phyloP scores from a whole-genome alignment of 2,888 invertebrate species.

The Amblyjoppa proteus region DNA sequence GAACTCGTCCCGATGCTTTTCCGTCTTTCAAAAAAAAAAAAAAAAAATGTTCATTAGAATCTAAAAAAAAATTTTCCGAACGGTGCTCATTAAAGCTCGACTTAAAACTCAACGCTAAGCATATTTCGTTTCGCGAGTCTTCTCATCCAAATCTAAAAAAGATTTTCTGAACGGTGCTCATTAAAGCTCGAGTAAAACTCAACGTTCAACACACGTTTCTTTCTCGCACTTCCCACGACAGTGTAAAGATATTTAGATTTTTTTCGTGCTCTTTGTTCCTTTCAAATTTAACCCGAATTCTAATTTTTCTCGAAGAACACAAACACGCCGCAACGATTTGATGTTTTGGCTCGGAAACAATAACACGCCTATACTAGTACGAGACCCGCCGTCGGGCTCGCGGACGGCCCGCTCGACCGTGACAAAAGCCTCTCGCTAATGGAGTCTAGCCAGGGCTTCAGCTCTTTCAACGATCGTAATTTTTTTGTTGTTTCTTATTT shows the following conservation, averaged over 20 bases:
- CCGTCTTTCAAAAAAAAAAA: no score
- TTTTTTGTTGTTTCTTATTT: constrained; percentile 41
- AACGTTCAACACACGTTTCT: background rate
- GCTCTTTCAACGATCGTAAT: constrained; percentile 64
- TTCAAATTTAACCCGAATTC: background rate
- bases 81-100: no score
- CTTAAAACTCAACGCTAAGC: no score
- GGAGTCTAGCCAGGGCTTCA: constrained; percentile 58
- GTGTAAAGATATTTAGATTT: background rate
- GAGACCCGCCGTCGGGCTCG: background rate
- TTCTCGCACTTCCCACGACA: background rate
- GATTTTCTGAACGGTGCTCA: no score
- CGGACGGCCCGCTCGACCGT: background rate
- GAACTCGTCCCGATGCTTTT: no score
- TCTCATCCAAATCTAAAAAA: no score
- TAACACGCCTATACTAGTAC: background rate
- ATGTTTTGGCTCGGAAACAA: constrained; percentile 11
- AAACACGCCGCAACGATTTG: background rate
- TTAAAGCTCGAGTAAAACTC: no score
- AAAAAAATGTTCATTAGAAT: no score
- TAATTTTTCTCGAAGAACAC: background rate
- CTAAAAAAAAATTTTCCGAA: no score
- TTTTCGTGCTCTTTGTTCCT: background rate
- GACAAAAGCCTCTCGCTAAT: constrained; percentile 8
- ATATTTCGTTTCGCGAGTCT: background rate